Evolutionary conservation across 2,888 invertebrate species (phyloP), one percentile per base, ranked within the genome.

Genomic region (Ernsta delagoae): DNA sequence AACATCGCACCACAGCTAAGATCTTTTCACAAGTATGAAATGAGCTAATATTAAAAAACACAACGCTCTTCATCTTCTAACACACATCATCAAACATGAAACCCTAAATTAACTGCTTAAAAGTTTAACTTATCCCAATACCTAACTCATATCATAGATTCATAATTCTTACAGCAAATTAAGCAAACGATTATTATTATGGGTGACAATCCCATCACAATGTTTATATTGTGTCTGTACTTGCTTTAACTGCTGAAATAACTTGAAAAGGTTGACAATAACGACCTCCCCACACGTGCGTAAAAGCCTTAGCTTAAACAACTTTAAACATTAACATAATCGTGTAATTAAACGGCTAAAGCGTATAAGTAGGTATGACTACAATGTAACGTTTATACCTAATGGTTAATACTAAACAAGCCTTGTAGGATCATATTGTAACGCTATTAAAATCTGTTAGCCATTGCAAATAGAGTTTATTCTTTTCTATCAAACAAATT

Each of bases 241-340:
- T 31, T 56, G 36, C 5, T 34, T 36, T 56, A 56, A 56, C n/a
- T 9, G 34, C 36, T 36, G 11, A 57, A 59, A 36, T 59, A n/a
- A 34, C 65, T 7, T 4, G 39, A 66, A 66, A 59, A 59, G 62
- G 62, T 63, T 63, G 62, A 63, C 53, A 53, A 53, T 63, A 39
- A 31, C 11, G 56, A 6, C 36, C 5, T 56, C 16, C 24, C 41
- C 9, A 43, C 16, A 41, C 24, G 41, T 59, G 31, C 50, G 36
- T 61, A n/a, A 31, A 61, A 34, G 61, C 48, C 60, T 12, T 56
- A 31, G 36, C 48, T 12, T 31, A 12, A 45, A 43, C 34, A 61
- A 61, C 61, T 61, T 61, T 36, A n/a, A 12, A 12, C 61, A 50
- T 61, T 61, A 61, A 16, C 48, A 61, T 61, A 48, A 48, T 5